phyloP scores from a whole-genome alignment of 1,140 invertebrate genomes.

The Whitmania pigra region DNA sequence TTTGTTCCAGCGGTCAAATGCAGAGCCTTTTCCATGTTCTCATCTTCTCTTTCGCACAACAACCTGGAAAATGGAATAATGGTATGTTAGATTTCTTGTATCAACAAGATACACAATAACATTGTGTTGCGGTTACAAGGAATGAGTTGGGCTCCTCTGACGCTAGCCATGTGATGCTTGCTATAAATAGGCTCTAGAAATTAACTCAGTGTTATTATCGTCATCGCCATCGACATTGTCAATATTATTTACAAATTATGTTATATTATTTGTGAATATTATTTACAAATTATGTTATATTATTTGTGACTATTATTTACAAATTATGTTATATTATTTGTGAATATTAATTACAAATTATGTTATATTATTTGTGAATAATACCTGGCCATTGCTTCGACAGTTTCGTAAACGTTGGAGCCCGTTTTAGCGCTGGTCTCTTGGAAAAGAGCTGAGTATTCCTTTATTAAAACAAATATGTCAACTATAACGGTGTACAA shows the following conservation, averaged over 20 bases:
- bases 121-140: background rate
- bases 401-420: slow-evolving; percentile 42
- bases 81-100: background rate
- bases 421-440: slow-evolving; percentile 51
- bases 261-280: no score
- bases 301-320: background rate
- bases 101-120: no score
- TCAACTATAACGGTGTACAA: background rate
- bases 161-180: background rate
- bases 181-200: no score
- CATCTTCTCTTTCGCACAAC: slow-evolving; percentile 44
- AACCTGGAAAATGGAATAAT: slow-evolving; percentile 33
- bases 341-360: background rate
- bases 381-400: slow-evolving; percentile 45
- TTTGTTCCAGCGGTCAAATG: slow-evolving; percentile 29
- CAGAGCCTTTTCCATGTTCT: slow-evolving; percentile 43
- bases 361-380: background rate
- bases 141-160: background rate
- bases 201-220: background rate
- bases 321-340: background rate
- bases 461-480: slow-evolving; percentile 34
- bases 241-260: no score
- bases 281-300: background rate
- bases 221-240: background rate
- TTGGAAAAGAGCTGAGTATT: slow-evolving; percentile 48